Base-by-base conservation (phyloP, 1,140 invertebrate genomes). In the Episyrphus balteatus region DNA sequence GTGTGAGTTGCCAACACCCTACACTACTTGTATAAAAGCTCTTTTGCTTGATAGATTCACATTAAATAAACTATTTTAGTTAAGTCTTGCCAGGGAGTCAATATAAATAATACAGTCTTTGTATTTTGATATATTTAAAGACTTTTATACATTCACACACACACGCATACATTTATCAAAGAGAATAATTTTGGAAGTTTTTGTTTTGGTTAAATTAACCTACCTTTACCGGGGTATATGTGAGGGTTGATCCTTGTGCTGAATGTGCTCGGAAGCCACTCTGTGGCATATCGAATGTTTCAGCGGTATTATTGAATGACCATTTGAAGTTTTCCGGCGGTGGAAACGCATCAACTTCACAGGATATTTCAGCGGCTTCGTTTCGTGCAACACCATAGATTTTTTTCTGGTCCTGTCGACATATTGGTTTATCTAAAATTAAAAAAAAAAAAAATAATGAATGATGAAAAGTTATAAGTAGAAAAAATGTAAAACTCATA, bases 301-400 rank as follows among this genome's bases (percentile, higher is more conserved):
- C 83, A 12, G 84, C 83, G 3, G 87, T 88, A 68, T 88, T 90
- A 69, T 92, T 92, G 65, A 92, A 89, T 26, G 84, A 81, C 90
- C 90, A 93, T 51, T 84, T 81, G 66, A 92, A 92, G 46, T 75
- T 82, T 51, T 85, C 80, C 15, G 87, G 85, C 12, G 81, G 75
- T 13, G 90, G 89, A 68, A 85, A 88, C 12, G 89, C 83, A 54
- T 91, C 86, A 13, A 93, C 89, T 70, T 84, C 81, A 66, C 90
- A 94, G 44, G 82, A 69, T 39, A 93, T 79, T 53, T 80, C 78
- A 0, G 83, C 84, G 26, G 83, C 78, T 66, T 93, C 89, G 58
- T 85, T 80, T 42, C 86, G 75, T 1, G 87, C 88, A 5, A 92
- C 86, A 6, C 86, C 89, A 55, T 91, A 92, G 49, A 88, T 78